Base-by-base conservation (phyloP, 2,888 invertebrate genomes). In the Chorisops tibialis region DNA sequence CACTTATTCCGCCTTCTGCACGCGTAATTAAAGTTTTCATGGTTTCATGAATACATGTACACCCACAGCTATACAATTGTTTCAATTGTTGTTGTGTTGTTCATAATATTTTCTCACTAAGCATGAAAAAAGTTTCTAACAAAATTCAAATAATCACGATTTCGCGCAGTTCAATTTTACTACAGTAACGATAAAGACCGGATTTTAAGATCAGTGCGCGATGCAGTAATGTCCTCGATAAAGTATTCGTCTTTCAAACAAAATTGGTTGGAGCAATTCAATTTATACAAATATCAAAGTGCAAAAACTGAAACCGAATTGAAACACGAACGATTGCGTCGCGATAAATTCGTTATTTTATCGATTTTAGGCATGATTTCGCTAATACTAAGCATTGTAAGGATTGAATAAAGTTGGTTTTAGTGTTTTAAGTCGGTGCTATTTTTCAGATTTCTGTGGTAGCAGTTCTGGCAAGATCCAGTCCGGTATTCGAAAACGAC, bases 11-110 rank as follows among this genome's bases (percentile, higher is more conserved):
- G 47, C 3, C 7, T 47, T 12, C 51, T 63, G 48, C 61, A 63
- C 63, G 60, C 61, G 24, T 61, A 56, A 39, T 51, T 39, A 59
- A 41, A 9, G 60, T 35, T 61, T 61, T 61, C 61, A 61, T 61
- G 60, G 50, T 52, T 52, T 51, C 21, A 5, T 61, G 61, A 61
- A 45, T 45, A 24, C 19, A 12, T 12, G 21, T 18, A 35, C 12
- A 30, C 4, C 35, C 21, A 19, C 9, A 12, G 39, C 11, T 6
- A 35, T 39, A 39, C 39, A 14, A 14, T 14, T 14, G n/a, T 39
- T 39, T 5, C 16, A 11, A 43, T 18, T 43, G 19, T 43, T 43
- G 43, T 16, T 43, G 16, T 7, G 16, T n/a, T n/a, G n/a, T n/a
- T n/a, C n/a, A n/a, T n/a, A 16, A 43, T 16, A 43, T 9, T 16